These are phyloP conservation scores for Phyllotreta cruciferae DNA, from an alignment of 2,888 invertebrate species.

Conservation along the genomic window DNA sequence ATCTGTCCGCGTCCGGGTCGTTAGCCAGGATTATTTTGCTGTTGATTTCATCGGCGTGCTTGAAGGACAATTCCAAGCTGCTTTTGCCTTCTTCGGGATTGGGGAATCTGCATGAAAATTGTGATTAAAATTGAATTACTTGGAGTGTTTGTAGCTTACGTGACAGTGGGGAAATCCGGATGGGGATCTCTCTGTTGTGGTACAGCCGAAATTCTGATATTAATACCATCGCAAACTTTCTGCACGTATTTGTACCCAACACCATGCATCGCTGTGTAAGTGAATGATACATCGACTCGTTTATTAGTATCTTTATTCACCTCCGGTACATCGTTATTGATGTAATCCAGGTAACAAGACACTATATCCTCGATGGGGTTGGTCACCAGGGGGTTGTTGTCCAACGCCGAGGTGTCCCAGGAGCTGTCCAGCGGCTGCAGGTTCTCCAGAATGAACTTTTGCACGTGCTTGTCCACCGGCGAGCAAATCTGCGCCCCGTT, in stretches of 20 bases:
- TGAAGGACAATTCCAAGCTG: constrained; percentile 70
- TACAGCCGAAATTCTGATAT: constrained; percentile 75
- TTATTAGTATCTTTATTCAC: constrained; percentile 65
- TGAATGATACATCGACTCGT: constrained; percentile 67
- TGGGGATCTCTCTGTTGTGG: constrained; percentile 84
- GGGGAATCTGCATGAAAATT: constrained; percentile 73
- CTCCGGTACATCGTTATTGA: constrained; percentile 65
- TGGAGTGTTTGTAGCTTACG: constrained; percentile 51
- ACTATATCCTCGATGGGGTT: constrained; percentile 78
- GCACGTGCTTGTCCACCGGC: constrained; percentile 89
- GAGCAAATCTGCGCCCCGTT: constrained; percentile 95
- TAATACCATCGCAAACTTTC: constrained; percentile 76
- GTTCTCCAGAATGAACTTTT: constrained; percentile 77
- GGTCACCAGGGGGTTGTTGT: constrained; percentile 62
- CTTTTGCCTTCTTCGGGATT: constrained; percentile 95
- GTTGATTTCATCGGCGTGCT: constrained; percentile 74
- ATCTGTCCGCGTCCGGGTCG: constrained; percentile 97
- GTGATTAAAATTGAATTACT: background rate
- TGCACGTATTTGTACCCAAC: constrained; percentile 85
- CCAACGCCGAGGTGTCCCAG: constrained; percentile 76
- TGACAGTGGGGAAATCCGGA: constrained; percentile 97
- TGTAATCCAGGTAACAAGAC: constrained; percentile 69
- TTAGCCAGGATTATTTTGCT: constrained; percentile 88
- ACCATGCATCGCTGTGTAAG: constrained; percentile 98
- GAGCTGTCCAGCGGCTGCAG: constrained; percentile 78